These are phyloP conservation scores for Ypsolopha scabrella DNA, from an alignment of 2,888 invertebrate genomes.

Conservation along the genomic window DNA sequence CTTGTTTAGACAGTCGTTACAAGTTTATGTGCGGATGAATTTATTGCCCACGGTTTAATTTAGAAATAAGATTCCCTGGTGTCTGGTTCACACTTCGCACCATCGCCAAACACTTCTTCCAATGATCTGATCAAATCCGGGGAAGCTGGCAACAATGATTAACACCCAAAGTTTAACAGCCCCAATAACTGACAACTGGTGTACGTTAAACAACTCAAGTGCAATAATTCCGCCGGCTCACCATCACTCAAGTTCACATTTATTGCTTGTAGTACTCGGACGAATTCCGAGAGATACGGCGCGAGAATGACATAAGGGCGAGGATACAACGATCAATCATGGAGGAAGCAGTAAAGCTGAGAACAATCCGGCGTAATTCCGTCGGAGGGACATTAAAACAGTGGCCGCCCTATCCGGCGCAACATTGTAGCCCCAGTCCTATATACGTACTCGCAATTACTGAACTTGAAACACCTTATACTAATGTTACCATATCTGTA, in stretches of 20 bases:
- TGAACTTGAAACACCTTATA: neutral
- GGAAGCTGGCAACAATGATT: neutral
- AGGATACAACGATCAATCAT: constrained; percentile 68
- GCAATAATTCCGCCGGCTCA: constrained; percentile 44
- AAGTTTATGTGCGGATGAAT: constrained; percentile 56
- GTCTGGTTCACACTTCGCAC: constrained; percentile 49
- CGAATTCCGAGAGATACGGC: constrained; percentile 59
- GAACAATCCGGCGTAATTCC: constrained; percentile 71
- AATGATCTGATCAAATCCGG: neutral
- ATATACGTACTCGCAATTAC: neutral
- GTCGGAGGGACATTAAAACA: constrained; percentile 68
- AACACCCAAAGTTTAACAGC: constrained; percentile 2
- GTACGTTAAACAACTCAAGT: constrained; percentile 19
- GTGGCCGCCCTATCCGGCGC: constrained; percentile 68
- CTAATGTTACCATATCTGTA: no score
- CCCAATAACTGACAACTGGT: constrained; percentile 12
- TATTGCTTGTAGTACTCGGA: constrained; percentile 45
- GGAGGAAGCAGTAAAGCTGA: constrained; percentile 62
- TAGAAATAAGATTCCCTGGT: constrained; percentile 54
- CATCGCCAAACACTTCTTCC: neutral
- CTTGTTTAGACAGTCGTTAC: constrained; percentile 65
- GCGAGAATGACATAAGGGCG: constrained; percentile 65
- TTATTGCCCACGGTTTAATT: constrained; percentile 59
- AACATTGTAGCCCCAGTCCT: constrained; percentile 47
- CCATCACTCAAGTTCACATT: constrained; percentile 59